Percentiles rank a stretch among this genome's conserved stretches.
Evolutionary conservation across 2,797 vertebrate species (phyloP).

Genomic region (Schizothorax lantsangensis): DNA sequence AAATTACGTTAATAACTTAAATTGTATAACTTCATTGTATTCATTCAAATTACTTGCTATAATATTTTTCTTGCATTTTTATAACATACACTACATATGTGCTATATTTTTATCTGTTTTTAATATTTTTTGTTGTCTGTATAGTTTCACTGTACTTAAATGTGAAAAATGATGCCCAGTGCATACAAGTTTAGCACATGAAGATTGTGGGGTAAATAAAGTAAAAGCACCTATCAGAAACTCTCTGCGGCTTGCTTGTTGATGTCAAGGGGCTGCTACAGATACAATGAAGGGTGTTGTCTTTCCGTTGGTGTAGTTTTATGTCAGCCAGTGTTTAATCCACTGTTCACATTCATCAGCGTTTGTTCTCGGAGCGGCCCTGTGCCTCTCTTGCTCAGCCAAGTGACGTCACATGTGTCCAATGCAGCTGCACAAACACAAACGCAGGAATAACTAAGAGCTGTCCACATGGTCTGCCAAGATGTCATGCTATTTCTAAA

Average conservation of each 20-base stretch:
- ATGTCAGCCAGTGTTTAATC: constrained; percentile 24
- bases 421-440: constrained; percentile 36
- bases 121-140: not conserved
- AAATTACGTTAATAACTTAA: too few relatives aligned
- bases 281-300: not conserved
- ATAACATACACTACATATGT: too few relatives aligned
- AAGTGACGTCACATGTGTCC: constrained; percentile 42
- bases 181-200: not conserved
- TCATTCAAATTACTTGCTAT: not conserved
- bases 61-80: not conserved
- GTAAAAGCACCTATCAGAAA: not conserved
- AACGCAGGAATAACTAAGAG: constrained; percentile 18
- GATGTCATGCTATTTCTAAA: constrained; percentile 12
- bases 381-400: constrained; percentile 13
- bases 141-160: not conserved
- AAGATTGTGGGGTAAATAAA: not conserved
- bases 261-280: not conserved
- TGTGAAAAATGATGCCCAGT: not conserved
- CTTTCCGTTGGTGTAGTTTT: not conserved
- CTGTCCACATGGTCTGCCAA: constrained; percentile 25
- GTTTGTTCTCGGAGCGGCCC: constrained; percentile 16
- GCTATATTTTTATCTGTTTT: not conserved
- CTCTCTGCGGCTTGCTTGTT: not conserved
- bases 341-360: constrained; percentile 20
- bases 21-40: not conserved